phyloP scores from a whole-genome alignment of 2,888 invertebrate genomes.

The Smittia aterrima region DNA sequence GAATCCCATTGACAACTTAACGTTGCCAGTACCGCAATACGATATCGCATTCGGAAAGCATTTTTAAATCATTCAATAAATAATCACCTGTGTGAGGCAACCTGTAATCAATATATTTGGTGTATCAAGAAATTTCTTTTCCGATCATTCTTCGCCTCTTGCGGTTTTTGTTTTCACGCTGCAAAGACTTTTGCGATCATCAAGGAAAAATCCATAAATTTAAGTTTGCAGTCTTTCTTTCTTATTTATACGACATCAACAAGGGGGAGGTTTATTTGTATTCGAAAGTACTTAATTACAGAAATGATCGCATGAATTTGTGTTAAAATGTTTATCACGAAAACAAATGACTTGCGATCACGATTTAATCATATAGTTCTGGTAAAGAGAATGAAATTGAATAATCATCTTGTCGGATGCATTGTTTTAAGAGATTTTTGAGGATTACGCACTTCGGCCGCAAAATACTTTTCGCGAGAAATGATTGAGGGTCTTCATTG shows the following conservation, averaged over 20 bases:
- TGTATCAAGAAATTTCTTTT: constrained; percentile 31
- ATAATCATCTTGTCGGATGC: background rate
- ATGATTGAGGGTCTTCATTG: too few species aligned
- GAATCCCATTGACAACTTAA: constrained; percentile 31
- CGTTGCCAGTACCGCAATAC: background rate
- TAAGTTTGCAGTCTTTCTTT: background rate
- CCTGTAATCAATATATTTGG: constrained; percentile 37
- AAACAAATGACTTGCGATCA: constrained; percentile 17
- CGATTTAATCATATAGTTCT: constrained; percentile 11
- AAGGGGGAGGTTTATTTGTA: constrained; percentile 26
- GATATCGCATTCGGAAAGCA: constrained; percentile 3
- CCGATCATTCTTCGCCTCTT: constrained; percentile 2
- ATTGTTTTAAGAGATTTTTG: background rate
- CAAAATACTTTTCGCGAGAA: too few species aligned
- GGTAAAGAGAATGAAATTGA: background rate
- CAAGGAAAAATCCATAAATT: constrained; percentile 3
- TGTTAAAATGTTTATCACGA: constrained; percentile 15
- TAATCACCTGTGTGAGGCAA: constrained; percentile 35
- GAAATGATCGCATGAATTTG: constrained; percentile 23
- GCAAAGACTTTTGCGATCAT: constrained; percentile 3
- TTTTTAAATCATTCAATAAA: constrained; percentile 36
- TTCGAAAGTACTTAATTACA: constrained; percentile 36
- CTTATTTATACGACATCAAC: constrained; percentile 1
- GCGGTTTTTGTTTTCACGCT: constrained; percentile 20
- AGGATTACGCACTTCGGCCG: too few species aligned